Base-by-base conservation (phyloP, 2,797 vertebrate genomes). In the Pelodytes ibericus region DNA sequence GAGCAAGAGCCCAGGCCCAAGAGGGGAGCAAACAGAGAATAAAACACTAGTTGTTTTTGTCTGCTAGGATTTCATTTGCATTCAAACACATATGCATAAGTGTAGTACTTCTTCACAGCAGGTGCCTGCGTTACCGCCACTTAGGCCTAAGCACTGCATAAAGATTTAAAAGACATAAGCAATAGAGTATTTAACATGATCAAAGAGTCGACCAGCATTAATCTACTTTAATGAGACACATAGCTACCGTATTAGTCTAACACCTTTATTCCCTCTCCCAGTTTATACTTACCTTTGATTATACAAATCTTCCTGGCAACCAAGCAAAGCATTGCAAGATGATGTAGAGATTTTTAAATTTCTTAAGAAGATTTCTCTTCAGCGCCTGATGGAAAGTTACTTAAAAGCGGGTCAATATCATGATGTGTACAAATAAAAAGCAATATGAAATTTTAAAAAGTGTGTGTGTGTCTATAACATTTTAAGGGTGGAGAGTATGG, bases 261-360 rank as follows among this genome's bases (percentile, higher is more conserved):
- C n/a, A 53, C n/a, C 49, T 53, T 53, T 20, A 53, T 20, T 53
- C 6, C 20, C 49, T 53, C n/a, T 53, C n/a, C 49, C n/a, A 22
- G n/a, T 22, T 53, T 65, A 65, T 65, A 65, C 26, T 10, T 65
- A 44, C 39, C 39, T 65, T 65, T 65, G 39, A 47, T 47, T 44
- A 27, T 44, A 16, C 16, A 65, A 39, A 27, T 47, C 24, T 27
- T 33, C 18, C 15, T 65, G 39, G 63, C 62, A 65, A 65, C 5
- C 25, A 29, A 22, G 44, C 24, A 25, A 44, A 11, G n/a, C 49
- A 53, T 7, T 22, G 49, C 49, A 22, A 64, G 20, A 16, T 65
- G 39, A 36, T 44, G 39, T 25, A 64, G 39, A 65, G 36, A 47
- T 65, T 18, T 16, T 47, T 8, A 27, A 25, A 65, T 65, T 47